phyloP scores from a whole-genome alignment of 2,797 vertebrate species.

The Myripristis jacobus region DNA sequence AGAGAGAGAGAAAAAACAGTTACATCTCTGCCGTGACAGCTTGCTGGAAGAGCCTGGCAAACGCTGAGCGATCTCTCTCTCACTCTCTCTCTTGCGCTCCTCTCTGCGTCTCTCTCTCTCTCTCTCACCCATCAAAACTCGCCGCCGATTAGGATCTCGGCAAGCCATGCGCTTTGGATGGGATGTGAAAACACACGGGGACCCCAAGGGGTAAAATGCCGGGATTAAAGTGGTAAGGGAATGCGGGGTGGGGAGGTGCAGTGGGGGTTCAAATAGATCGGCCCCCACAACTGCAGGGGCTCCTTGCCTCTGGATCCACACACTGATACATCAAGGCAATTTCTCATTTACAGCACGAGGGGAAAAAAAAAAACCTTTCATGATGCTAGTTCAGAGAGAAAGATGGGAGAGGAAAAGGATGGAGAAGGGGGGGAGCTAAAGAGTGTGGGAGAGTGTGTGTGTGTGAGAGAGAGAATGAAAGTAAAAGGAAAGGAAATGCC shows the following conservation, averaged over 20 bases:
- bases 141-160: constrained; percentile 80
- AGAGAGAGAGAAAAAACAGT: constrained; percentile 59
- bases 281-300: constrained; percentile 58
- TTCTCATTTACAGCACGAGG: constrained; percentile 75
- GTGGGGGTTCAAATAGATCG: constrained; percentile 73
- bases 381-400: constrained; percentile 67
- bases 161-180: constrained; percentile 63
- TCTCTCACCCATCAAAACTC: constrained; percentile 77
- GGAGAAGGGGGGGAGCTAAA: constrained; percentile 24
- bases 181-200: constrained; percentile 77
- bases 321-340: constrained; percentile 81
- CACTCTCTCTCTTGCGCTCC: constrained; percentile 31
- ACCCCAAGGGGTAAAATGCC: constrained; percentile 77
- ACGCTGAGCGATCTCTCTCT: constrained; percentile 59
- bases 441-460: constrained; percentile 64
- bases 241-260: constrained; percentile 64
- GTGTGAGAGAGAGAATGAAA: constrained; percentile 62
- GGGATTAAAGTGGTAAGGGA: constrained; percentile 80
- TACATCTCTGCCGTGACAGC: constrained; percentile 79
- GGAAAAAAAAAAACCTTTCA: constrained; percentile 74
- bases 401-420: too few species aligned
- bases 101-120: constrained; percentile 57
- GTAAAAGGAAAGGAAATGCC: constrained; percentile 36
- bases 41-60: constrained; percentile 76
- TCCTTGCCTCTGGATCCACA: constrained; percentile 68